phyloP scores from a whole-genome alignment of 2,888 invertebrate genomes.

The Drosophila putrida region DNA sequence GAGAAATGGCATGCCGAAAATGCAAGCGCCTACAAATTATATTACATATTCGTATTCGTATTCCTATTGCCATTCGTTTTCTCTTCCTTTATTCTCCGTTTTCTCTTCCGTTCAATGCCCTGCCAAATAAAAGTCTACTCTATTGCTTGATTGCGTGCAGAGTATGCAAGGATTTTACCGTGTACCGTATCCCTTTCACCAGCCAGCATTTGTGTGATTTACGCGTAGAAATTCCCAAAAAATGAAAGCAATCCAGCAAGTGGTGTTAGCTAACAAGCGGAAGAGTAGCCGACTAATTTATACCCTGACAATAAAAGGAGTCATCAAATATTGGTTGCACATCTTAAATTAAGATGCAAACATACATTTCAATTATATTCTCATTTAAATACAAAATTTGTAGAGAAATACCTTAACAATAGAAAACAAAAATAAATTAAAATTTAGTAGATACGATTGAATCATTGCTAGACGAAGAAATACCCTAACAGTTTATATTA shows the following conservation, averaged over 20 bases:
- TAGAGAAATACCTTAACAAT: too few species aligned
- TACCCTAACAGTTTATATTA: conserved; percentile 9
- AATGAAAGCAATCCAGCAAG: conserved; percentile 31
- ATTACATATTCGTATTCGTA: conserved; percentile 25
- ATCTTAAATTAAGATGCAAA: background rate
- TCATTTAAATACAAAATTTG: background rate
- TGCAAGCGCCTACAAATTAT: conserved; percentile 65
- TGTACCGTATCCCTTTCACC: conserved; percentile 15
- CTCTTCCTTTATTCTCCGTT: background rate
- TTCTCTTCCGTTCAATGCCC: conserved; percentile 4
- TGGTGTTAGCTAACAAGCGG: background rate
- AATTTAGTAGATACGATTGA: background rate
- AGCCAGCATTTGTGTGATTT: conserved; percentile 72
- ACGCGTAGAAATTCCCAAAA: conserved; percentile 59
- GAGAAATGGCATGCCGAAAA: conserved; percentile 54
- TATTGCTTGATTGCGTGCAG: conserved; percentile 63
- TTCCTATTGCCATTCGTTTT: conserved; percentile 4
- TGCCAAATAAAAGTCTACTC: conserved; percentile 52
- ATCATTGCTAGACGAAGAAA: background rate
- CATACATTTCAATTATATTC: too few species aligned
- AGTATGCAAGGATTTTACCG: conserved; percentile 61
- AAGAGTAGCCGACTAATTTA: background rate
- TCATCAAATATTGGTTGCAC: background rate
- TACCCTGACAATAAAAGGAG: conserved; percentile 5
- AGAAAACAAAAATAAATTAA: too few species aligned